Percentiles rank a stretch among this genome's conserved stretches.
phyloP scores from a whole-genome alignment of 2,113 vertebrate species.

The Ia io region DNA sequence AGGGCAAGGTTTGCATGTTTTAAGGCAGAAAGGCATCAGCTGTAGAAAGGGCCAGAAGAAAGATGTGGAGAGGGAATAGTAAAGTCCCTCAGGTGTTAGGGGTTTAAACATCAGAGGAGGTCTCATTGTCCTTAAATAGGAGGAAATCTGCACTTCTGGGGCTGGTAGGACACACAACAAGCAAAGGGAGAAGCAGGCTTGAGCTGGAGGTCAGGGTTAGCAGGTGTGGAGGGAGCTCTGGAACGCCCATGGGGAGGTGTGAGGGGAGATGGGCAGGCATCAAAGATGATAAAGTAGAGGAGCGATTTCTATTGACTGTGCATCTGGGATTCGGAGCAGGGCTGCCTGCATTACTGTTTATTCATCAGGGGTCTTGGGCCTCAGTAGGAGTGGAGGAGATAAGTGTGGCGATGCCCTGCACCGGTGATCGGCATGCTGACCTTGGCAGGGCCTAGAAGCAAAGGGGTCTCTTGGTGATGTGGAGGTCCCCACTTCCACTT shows the following conservation, averaged over 20 bases:
- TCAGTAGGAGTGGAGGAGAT: background rate
- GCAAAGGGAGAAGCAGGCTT: background rate
- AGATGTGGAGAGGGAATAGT: background rate
- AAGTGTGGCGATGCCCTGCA: rapidly evolving
- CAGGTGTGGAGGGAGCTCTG: background rate
- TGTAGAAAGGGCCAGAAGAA: background rate
- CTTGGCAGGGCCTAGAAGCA: background rate
- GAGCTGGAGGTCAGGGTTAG: background rate
- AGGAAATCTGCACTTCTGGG: background rate
- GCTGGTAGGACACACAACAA: background rate
- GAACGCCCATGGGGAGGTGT: background rate
- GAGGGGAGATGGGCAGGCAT: no score
- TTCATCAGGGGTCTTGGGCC: background rate
- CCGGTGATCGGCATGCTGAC: background rate
- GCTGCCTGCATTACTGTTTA: background rate
- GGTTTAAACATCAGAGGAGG: background rate
- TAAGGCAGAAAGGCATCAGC: background rate
- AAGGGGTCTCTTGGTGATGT: background rate
- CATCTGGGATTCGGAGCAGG: background rate
- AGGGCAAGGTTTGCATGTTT: background rate
- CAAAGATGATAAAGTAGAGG: background rate
- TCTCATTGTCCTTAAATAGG: background rate
- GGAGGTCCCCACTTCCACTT: background rate
- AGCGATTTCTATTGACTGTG: background rate
- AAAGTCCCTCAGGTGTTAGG: rapidly evolving